Conservation (phyloP, 2,113 vertebrate genomes). For the Microtus pennsylvanicus region DNA sequence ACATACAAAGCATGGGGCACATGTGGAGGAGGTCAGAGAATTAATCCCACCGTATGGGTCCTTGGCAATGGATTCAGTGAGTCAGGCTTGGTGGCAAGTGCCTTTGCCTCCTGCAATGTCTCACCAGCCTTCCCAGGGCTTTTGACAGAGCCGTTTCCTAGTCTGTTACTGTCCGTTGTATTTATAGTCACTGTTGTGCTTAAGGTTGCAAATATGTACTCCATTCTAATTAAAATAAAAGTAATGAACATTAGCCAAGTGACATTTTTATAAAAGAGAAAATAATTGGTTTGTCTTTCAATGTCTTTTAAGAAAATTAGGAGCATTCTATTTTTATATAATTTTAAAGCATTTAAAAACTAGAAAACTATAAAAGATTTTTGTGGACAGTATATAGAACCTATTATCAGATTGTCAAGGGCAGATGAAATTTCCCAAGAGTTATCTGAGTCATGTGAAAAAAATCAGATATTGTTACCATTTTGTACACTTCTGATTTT, state of each 20-base stretch:
- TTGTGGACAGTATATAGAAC: background rate
- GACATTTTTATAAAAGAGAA: conserved; percentile 27
- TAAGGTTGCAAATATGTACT: conserved; percentile 13
- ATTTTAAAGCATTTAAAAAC: background rate
- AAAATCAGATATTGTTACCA: conserved; percentile 34
- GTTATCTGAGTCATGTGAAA: conserved; percentile 9
- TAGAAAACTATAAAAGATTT: conserved; percentile 38
- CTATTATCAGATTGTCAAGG: conserved; percentile 4
- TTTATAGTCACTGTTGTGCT: background rate
- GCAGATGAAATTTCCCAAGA: conserved; percentile 33
- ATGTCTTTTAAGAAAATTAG: background rate
- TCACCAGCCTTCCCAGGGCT: background rate
- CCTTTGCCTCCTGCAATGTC: background rate
- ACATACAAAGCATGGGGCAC: background rate
- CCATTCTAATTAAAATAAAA: conserved; percentile 36
- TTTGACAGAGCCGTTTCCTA: conserved; percentile 35
- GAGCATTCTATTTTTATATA: conserved; percentile 1
- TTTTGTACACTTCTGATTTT: conserved; percentile 50
- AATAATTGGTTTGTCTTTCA: conserved; percentile 53
- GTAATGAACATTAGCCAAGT: conserved; percentile 18
- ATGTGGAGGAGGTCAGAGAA: background rate
- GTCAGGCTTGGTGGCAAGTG: no score
- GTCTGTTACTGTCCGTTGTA: background rate
- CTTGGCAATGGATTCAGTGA: background rate
- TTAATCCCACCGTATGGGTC: background rate